Conservation (phyloP, 2,113 vertebrate species). For the Spermophilus dauricus region DNA sequence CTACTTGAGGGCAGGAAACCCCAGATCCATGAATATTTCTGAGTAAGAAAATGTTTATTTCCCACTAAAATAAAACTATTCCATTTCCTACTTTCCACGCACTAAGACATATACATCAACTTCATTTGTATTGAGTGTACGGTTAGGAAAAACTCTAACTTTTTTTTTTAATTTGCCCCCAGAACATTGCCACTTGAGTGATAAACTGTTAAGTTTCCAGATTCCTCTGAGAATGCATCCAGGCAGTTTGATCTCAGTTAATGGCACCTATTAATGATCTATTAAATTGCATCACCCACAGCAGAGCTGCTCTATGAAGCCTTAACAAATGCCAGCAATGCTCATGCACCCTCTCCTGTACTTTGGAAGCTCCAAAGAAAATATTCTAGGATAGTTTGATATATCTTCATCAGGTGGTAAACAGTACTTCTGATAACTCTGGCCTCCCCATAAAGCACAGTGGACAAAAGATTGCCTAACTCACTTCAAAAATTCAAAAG, state of each 20-base stretch:
- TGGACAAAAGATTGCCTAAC: not conserved
- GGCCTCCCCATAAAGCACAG: not conserved
- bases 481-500: not conserved
- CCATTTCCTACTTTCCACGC: not conserved
- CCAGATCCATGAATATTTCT: not conserved
- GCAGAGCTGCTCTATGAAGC: not conserved
- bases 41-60: not conserved
- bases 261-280: not conserved
- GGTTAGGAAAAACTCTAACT: not conserved
- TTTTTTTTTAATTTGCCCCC: not conserved
- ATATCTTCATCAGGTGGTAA: not conserved
- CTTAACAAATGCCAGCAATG: not conserved
- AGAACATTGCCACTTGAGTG: not conserved
- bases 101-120: not conserved
- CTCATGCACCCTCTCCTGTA: not conserved
- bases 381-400: not conserved
- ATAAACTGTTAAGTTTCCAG: not conserved
- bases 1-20: not conserved
- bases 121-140: not conserved
- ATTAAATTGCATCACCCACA: not conserved
- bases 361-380: not conserved
- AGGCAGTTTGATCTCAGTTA: not conserved
- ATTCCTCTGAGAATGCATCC: constrained; percentile 33
- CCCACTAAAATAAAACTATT: not conserved
- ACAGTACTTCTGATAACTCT: not conserved